Evolutionary conservation across 2,888 invertebrate species (phyloP).

Genomic region (Chrysolina haemoptera): DNA sequence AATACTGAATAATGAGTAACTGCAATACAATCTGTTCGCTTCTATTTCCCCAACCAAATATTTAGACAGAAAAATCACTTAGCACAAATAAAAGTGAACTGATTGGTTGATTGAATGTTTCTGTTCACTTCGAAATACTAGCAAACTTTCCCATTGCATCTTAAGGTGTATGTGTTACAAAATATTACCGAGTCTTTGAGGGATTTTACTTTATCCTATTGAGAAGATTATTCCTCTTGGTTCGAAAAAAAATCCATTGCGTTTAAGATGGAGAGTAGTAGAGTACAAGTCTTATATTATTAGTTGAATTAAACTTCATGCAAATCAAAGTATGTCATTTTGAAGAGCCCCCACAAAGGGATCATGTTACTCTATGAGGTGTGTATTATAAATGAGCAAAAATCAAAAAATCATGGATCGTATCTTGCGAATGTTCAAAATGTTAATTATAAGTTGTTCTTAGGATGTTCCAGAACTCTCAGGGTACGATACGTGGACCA

Average conservation of each 20-base stretch:
- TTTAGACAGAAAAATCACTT: not conserved
- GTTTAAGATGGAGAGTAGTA: not conserved
- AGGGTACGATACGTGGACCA: constrained; percentile 64
- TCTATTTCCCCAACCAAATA: not conserved
- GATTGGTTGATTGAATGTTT: not conserved
- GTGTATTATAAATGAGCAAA: constrained; percentile 67
- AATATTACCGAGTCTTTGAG: not conserved
- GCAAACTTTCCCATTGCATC: too few relatives aligned
- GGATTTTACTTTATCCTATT: not conserved
- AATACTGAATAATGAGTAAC: not conserved
- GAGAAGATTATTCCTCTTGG: not conserved
- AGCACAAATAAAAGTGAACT: not conserved
- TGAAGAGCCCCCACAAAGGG: constrained; percentile 44
- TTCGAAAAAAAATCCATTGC: not conserved
- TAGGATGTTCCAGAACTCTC: constrained; percentile 68
- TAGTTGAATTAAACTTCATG: constrained; percentile 30
- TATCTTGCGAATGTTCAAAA: constrained; percentile 65
- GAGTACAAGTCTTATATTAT: not conserved
- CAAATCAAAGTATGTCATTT: constrained; percentile 39
- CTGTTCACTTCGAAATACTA: too few relatives aligned
- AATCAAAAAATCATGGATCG: constrained; percentile 68
- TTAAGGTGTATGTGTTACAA: not conserved
- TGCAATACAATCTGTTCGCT: not conserved
- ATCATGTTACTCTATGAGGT: constrained; percentile 56
- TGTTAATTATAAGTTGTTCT: constrained; percentile 69